These are phyloP conservation scores for Sphenopsis melanotis DNA, from an alignment of 2,797 vertebrate species.

Conservation along the genomic window DNA sequence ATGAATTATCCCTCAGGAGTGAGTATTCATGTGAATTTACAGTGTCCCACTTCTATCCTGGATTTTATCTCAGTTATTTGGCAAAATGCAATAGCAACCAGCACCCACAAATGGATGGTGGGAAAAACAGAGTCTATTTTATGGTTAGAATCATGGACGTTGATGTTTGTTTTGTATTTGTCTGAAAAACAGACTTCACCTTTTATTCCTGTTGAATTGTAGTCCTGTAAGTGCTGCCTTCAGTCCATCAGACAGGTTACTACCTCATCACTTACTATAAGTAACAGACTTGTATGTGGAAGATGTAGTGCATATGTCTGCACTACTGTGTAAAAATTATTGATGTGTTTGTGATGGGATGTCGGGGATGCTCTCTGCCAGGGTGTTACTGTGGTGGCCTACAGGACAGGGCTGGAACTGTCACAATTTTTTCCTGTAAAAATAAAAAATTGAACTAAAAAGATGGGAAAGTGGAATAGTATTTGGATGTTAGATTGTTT, in stretches of 20 bases:
- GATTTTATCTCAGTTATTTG: not conserved
- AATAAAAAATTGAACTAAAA: not conserved
- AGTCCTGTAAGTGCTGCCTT: not conserved
- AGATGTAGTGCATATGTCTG: not conserved
- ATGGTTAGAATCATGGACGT: not conserved
- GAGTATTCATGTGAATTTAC: not conserved
- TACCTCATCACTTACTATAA: not conserved
- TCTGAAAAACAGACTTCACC: not conserved
- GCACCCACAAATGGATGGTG: not conserved
- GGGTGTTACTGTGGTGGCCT: fast-evolving
- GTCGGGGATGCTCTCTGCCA: not conserved
- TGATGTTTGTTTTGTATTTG: not conserved
- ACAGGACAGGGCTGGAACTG: not conserved
- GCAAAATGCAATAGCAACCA: not conserved
- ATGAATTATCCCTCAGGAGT: not conserved
- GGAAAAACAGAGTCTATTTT: not conserved
- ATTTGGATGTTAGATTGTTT: not conserved
- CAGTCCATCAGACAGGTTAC: not conserved
- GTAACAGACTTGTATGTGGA: not conserved
- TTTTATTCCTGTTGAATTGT: not conserved
- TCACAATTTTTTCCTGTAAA: not conserved
- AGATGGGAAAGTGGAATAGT: not conserved
- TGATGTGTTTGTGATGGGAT: not conserved
- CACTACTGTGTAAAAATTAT: not conserved
- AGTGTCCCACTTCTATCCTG: not conserved